Evolutionary conservation across 2,113 vertebrate genomes (phyloP).

Genomic region (Eolophus roseicapilla): DNA sequence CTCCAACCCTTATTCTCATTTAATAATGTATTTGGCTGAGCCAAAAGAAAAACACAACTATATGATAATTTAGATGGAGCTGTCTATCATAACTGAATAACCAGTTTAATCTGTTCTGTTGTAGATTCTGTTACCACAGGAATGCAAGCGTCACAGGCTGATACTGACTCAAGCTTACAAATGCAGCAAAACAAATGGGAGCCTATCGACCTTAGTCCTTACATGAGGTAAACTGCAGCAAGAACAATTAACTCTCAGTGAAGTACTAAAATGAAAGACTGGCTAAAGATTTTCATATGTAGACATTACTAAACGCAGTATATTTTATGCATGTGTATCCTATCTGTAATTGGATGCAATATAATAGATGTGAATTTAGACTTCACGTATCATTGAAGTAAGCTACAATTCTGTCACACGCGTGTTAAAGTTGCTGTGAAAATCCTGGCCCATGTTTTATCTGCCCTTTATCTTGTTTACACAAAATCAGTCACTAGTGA

Average conservation of each 20-base stretch:
- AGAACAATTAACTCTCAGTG: background rate
- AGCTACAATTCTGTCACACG: background rate
- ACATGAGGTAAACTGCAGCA: constrained; percentile 67
- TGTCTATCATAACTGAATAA: background rate
- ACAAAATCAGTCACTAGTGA: background rate
- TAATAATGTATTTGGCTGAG: background rate
- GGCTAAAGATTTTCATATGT: background rate
- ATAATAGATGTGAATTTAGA: background rate
- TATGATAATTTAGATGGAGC: background rate
- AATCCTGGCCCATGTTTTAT: background rate
- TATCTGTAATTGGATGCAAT: background rate
- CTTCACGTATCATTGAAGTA: background rate
- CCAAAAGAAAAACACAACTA: background rate
- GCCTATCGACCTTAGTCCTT: constrained; percentile 66
- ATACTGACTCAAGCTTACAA: background rate
- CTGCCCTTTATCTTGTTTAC: background rate
- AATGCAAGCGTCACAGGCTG: background rate
- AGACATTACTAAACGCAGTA: background rate
- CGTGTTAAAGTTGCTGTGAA: background rate
- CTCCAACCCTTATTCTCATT: background rate
- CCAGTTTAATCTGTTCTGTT: background rate
- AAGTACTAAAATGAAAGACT: background rate
- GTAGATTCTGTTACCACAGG: background rate
- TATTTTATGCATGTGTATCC: background rate
- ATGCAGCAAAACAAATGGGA: constrained; percentile 48